A percentile compares a stretch with the other conserved stretches of the same genome.
Conservation (phyloP, 2,797 vertebrate species). For the Sciurus carolinensis region DNA sequence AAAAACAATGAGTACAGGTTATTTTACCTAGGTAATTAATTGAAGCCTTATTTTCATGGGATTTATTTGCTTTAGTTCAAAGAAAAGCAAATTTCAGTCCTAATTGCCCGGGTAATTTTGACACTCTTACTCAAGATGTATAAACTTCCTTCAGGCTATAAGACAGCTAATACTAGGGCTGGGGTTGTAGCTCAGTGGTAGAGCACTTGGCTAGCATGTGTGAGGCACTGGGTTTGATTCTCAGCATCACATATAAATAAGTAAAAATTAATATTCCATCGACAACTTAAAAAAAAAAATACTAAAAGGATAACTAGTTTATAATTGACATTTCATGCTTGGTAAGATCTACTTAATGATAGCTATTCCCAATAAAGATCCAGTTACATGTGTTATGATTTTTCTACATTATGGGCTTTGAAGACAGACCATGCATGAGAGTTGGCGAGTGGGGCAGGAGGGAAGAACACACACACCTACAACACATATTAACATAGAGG, state of each 20-base stretch:
- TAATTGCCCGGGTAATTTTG: background rate
- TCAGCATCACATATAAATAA: no score
- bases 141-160: slow-evolving; percentile 30
- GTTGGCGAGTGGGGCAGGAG: background rate
- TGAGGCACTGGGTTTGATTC: no score
- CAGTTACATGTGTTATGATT: background rate
- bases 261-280: no score
- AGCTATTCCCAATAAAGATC: slow-evolving; percentile 20
- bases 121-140: background rate
- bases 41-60: slow-evolving; percentile 32
- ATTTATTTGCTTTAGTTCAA: slow-evolving; percentile 34
- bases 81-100: slow-evolving; percentile 42
- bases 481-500: background rate
- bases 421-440: slow-evolving; percentile 6
- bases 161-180: slow-evolving; percentile 26
- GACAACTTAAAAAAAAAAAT: background rate
- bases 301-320: slow-evolving; percentile 9
- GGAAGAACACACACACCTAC: background rate
- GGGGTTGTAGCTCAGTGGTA: no score
- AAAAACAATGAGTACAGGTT: slow-evolving; percentile 18
- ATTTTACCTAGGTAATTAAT: slow-evolving; percentile 37
- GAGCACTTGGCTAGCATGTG: no score
- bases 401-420: slow-evolving; percentile 2
- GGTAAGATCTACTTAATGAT: slow-evolving; percentile 35
- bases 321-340: slow-evolving; percentile 40